Base-by-base conservation (phyloP, 2,113 vertebrate genomes). In the Hystrix brachyura region DNA sequence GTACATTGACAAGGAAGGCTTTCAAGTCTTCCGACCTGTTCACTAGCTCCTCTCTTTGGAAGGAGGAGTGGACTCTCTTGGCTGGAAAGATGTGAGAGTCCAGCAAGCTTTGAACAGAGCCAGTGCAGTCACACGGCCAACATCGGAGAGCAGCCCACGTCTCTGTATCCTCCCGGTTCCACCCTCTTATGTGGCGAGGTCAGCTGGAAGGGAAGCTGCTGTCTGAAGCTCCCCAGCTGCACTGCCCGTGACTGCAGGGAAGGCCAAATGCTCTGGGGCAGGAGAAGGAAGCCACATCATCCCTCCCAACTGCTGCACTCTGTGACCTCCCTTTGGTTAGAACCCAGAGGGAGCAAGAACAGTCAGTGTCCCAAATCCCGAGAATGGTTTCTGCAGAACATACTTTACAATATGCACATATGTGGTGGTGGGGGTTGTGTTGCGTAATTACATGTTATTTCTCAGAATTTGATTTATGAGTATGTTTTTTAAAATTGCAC, bases 391-490 rank as follows among this genome's bases (percentile, higher is more conserved):
- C 55, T 71, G 21, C 23, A 94, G 78, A 64, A 59, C 25, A 81
- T 0, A n/a, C 29, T 53, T 76, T 57, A 25, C 32, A 82, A n/a
- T 43, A 55, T 18, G 32, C 27, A 48, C 15, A 46, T 82, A 0
- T 3, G 8, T 32, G 21, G 29, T 38, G 0, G 5, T 87, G 17
- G 43, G 32, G 9, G 5, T 19, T 60, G 21, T 85, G 48, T 2
- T 19, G 48, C 48, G 17, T 53, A 69, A 74, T 19, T 46, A 25
- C 53, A 18, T 29, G 27, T 76, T 78, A 27, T 76, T 89, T 87
- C 51, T 90, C 69, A 84, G 91, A 79, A 80, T 87, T 89, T 94
- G 79, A 91, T 89, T 86, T 90, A 48, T 18, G 72, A 48, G 53
- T 89, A 94, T 83, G 51, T 78, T 90, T 53, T 94, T 91, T 88